phyloP scores from a whole-genome alignment of 2,888 invertebrate genomes.

The Exocentrus adspersus region DNA sequence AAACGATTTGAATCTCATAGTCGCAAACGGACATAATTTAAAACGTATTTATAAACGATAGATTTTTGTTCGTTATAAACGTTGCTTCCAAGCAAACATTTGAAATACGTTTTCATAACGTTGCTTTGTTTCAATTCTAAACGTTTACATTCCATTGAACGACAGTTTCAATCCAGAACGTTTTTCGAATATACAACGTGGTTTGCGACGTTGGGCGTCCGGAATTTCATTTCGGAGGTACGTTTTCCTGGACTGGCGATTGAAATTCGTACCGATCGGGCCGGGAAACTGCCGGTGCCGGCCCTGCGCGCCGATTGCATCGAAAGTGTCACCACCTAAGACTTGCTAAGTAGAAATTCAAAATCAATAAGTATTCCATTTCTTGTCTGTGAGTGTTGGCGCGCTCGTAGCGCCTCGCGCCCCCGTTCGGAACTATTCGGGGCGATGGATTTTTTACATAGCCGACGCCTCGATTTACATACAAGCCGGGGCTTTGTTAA shows the following conservation, averaged over 20 bases:
- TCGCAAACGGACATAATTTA: no score
- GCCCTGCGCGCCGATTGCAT: constrained; percentile 34
- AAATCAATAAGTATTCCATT: constrained; percentile 64
- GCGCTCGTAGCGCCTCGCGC: constrained; percentile 56
- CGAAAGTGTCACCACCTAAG: constrained; percentile 62
- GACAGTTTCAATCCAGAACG: no score
- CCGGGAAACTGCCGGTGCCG: constrained; percentile 1
- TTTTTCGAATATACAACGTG: no score
- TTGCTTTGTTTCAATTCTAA: no score
- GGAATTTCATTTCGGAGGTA: no score
- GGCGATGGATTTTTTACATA: constrained; percentile 60
- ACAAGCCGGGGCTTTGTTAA: constrained; percentile 53
- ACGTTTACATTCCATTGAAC: no score
- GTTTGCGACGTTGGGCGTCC: no score
- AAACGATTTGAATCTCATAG: no score
- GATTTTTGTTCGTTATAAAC: no score
- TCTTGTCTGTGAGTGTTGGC: constrained; percentile 60
- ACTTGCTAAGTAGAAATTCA: constrained; percentile 63
- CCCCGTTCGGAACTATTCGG: constrained; percentile 58
- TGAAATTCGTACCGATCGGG: not conserved
- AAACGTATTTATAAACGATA: no score
- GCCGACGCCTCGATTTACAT: constrained; percentile 62
- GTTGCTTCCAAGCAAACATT: no score
- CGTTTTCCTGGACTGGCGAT: not conserved
- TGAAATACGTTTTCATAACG: no score